Percentiles rank a stretch among this genome's conserved stretches.
Conservation (phyloP, 2,797 vertebrate species). For the Podarcis siculus region DNA sequence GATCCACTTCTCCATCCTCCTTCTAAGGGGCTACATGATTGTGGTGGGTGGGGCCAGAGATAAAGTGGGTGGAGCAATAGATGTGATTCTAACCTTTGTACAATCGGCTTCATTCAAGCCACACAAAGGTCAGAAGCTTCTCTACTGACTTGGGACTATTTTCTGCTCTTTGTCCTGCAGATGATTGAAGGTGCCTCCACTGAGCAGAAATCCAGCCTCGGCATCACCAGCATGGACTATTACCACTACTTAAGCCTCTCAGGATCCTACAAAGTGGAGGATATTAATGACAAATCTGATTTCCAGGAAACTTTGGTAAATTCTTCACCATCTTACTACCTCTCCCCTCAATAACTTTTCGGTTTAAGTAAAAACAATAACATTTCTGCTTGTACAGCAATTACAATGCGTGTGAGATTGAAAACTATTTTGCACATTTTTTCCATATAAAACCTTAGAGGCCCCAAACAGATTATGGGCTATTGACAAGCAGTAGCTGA, state of each 20-base stretch:
- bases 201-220: conserved; percentile 91
- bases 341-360: neutral
- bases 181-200: conserved; percentile 92
- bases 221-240: conserved; percentile 95
- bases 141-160: conserved; percentile 18
- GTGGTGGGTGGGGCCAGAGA: no score
- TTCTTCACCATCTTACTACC: neutral
- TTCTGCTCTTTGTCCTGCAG: conserved; percentile 70
- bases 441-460: neutral
- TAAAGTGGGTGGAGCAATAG: no score
- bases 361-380: neutral
- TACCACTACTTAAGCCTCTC: conserved; percentile 97
- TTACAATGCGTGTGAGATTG: neutral
- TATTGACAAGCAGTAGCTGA: neutral
- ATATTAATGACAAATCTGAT: conserved; percentile 94
- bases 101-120: neutral
- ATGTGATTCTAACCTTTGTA: neutral
- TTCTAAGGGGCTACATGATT: no score
- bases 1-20: no score
- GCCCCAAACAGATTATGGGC: neutral
- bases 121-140: neutral
- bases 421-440: neutral
- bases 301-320: conserved; percentile 94
- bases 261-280: conserved; percentile 96
- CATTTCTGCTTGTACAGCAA: neutral